Evolutionary conservation across 1,140 invertebrate genomes (phyloP).

Genomic region (Stegodyphus mimosarum): DNA sequence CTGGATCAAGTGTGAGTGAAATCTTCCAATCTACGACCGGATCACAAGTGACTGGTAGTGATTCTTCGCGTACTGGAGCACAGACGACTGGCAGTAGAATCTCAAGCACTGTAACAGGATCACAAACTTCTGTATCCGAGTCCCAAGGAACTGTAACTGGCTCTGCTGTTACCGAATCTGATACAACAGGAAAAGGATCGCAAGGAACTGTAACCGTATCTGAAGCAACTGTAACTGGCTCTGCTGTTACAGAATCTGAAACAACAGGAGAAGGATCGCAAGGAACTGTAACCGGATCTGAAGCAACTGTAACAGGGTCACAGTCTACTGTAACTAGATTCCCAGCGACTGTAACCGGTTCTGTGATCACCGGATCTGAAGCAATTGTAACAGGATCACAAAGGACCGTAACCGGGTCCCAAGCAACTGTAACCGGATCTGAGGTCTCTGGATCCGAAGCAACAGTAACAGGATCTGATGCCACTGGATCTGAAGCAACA

Average conservation of each 20-base stretch:
- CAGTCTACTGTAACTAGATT: background rate
- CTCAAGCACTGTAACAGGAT: background rate
- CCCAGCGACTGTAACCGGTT: background rate
- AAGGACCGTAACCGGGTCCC: background rate
- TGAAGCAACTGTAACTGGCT: background rate
- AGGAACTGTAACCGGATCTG: background rate
- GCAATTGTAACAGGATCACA: background rate
- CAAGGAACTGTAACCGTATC: background rate
- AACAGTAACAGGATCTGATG: background rate
- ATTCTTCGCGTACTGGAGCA: too few relatives aligned
- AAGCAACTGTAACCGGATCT: background rate
- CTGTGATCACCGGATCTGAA: background rate
- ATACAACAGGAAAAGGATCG: background rate
- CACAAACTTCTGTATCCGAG: background rate
- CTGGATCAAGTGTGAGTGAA: background rate
- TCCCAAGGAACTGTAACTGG: background rate
- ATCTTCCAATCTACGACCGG: background rate
- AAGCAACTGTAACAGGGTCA: background rate
- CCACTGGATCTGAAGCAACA: conserved; percentile 4
- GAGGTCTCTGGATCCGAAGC: background rate
- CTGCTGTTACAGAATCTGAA: background rate
- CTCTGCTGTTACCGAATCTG: background rate
- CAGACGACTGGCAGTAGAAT: background rate
- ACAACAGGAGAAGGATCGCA: background rate
- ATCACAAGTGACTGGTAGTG: too few relatives aligned